Conservation (phyloP, 2,888 invertebrate species). For the Troglohyphantes excavatus region DNA sequence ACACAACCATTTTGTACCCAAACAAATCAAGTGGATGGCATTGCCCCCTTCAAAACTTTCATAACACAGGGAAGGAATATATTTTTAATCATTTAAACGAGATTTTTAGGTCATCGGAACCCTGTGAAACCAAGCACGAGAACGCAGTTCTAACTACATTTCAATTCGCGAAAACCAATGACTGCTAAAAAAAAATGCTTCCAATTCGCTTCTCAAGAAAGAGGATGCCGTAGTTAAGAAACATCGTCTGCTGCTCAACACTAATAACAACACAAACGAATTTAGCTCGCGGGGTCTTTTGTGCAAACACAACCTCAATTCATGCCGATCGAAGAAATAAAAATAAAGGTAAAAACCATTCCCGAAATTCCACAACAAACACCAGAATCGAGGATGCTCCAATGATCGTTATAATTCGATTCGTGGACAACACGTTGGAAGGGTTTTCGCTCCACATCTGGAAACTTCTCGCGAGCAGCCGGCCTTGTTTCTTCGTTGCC, state of each 20-base stretch:
- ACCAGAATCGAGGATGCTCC: slow-evolving; percentile 49
- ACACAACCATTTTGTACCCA: no score
- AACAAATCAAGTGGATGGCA: no score
- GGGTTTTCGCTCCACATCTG: no score
- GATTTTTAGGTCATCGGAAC: no score
- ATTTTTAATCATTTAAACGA: no score
- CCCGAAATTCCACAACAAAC: neutral
- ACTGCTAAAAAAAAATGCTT: no score
- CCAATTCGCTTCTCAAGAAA: no score
- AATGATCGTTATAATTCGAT: slow-evolving; percentile 20
- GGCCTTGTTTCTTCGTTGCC: slow-evolving; percentile 27
- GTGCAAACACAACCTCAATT: slow-evolving; percentile 31
- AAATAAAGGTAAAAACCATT: neutral
- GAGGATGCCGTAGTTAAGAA: neutral
- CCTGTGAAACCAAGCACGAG: no score
- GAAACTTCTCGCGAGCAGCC: slow-evolving; percentile 30
- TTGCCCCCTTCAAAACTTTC: no score
- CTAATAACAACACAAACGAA: neutral
- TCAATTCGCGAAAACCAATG: no score
- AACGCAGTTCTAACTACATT: no score
- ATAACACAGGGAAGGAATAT: no score
- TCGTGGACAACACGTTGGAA: neutral
- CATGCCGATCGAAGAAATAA: neutral
- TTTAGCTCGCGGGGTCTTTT: neutral
- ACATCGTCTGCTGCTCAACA: neutral